Conservation (phyloP, 2,888 invertebrate genomes). For the Rapana venosa region DNA sequence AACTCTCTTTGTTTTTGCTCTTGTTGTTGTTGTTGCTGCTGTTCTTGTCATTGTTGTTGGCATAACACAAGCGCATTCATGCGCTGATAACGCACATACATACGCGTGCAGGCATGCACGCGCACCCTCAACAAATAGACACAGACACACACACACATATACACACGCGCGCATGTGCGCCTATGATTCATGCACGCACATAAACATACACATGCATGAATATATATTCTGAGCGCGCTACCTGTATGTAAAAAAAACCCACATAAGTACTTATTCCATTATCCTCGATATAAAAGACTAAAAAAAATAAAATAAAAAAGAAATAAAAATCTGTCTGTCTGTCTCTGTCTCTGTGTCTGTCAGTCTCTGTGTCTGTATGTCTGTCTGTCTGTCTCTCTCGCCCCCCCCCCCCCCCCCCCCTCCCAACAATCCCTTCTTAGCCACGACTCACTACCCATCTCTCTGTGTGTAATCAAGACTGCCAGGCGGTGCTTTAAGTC, state of each 20-base stretch:
- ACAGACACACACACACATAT: background rate
- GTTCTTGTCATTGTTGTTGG: too few species aligned
- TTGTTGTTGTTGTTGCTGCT: too few species aligned
- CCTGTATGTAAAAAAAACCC: too few species aligned
- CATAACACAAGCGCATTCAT: too few species aligned
- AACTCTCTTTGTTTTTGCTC: too few species aligned
- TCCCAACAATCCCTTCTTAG: background rate
- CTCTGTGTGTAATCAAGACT: too few species aligned
- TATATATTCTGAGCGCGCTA: too few species aligned
- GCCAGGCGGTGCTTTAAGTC: background rate
- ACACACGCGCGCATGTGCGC: too few species aligned
- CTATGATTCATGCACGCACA: too few species aligned
- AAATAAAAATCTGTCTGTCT: background rate
- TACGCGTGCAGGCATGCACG: background rate
- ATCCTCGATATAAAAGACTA: too few species aligned
- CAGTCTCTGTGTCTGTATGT: constrained; percentile 6
- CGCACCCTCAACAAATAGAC: background rate
- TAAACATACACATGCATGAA: background rate
- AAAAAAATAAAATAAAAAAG: too few species aligned
- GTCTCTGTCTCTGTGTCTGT: background rate
- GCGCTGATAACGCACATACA: constrained; percentile 1
- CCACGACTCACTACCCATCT: background rate
- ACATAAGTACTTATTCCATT: too few species aligned
- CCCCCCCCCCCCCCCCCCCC: background rate
- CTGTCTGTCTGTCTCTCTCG: constrained; percentile 8